Evolutionary conservation across 2,113 vertebrate species (phyloP).

Genomic region (Indri indri): DNA sequence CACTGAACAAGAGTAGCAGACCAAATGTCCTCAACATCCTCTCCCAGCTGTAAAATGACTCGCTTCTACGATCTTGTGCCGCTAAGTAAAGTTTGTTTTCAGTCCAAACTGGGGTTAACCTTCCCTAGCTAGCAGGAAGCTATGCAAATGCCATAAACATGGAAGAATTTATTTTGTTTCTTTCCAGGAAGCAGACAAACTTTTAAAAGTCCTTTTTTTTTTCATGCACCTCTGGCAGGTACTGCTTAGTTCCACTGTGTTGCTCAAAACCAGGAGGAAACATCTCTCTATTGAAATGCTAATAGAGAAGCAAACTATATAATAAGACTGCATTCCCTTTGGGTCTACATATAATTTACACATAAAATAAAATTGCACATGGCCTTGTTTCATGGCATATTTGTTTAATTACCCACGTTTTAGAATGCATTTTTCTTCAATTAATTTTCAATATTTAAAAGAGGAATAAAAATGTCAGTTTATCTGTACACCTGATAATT

Average conservation of each 20-base stretch:
- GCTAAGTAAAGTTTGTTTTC: accelerated
- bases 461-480: conserved; percentile 83
- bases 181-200: background rate
- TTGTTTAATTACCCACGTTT: conserved; percentile 88
- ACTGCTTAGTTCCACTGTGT: conserved; percentile 67
- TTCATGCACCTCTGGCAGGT: background rate
- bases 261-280: conserved; percentile 76
- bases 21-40: accelerated
- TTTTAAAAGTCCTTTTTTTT: conserved; percentile 41
- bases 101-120: accelerated
- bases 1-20: background rate
- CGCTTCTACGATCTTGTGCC: accelerated
- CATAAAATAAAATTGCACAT: conserved; percentile 87
- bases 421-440: conserved; percentile 82
- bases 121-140: background rate
- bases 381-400: conserved; percentile 84
- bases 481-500: conserved; percentile 84
- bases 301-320: conserved; percentile 81
- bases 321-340: conserved; percentile 84
- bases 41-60: background rate
- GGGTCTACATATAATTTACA: conserved; percentile 87
- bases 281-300: conserved; percentile 83
- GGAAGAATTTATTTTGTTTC: background rate
- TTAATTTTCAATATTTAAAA: conserved; percentile 89
- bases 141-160: background rate